Evolutionary conservation across 2,888 invertebrate genomes (phyloP).

Genomic region (Trichopoda pennipes): DNA sequence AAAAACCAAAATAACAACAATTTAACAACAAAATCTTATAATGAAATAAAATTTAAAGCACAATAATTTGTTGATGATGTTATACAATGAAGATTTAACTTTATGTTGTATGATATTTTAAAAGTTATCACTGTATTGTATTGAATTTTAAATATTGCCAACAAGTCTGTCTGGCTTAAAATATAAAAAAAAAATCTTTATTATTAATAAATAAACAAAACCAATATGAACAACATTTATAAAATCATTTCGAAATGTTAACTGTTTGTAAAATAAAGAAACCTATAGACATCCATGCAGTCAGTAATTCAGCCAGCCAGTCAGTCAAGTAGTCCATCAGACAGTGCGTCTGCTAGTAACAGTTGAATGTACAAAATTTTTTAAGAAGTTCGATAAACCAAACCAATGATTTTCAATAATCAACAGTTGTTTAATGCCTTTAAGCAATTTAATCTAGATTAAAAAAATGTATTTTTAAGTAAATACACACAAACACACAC

Average conservation of each 20-base stretch:
- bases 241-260: conserved; percentile 30
- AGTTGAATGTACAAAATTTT: conserved; percentile 25
- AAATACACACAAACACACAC: neutral
- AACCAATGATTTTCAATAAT: conserved; percentile 67
- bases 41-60: conserved; percentile 36
- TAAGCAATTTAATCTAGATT: conserved; percentile 64
- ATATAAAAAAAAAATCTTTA: conserved; percentile 26
- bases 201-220: conserved; percentile 30
- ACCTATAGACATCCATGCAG: neutral
- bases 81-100: conserved; percentile 45
- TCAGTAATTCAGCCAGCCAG: neutral
- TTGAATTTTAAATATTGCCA: conserved; percentile 60
- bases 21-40: conserved; percentile 53
- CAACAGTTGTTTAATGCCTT: conserved; percentile 65
- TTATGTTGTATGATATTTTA: conserved; percentile 12
- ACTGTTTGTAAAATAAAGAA: neutral
- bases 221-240: conserved; percentile 28
- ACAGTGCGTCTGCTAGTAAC: conserved; percentile 25
- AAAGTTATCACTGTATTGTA: neutral
- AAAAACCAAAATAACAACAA: too few species aligned
- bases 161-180: conserved; percentile 62
- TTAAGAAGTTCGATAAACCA: conserved; percentile 64
- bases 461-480: conserved; percentile 41
- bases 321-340: conserved; percentile 4
- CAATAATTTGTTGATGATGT: conserved; percentile 54